Evolutionary conservation across 1,140 invertebrate genomes (phyloP), one percentile per base, ranked within the genome.

Genomic region (Aphelenchoides besseyi): DNA sequence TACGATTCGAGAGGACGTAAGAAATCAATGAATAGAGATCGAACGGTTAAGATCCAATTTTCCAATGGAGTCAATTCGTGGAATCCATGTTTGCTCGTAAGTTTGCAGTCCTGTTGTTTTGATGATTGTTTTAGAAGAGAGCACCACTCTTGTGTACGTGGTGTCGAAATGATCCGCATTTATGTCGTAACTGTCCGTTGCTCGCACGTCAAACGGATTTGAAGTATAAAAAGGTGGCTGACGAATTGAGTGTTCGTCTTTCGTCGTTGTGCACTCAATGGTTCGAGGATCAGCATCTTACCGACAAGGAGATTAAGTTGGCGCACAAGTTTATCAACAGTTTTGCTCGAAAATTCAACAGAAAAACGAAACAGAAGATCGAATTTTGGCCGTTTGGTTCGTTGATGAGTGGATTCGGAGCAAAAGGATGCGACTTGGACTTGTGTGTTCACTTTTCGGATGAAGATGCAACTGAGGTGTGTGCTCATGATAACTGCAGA

Each of bases 401-500:
- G 8, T 26, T 28, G 35, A 37, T 69, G 28, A 69, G 33, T 61
- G 70, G 70, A 18, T 71, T 71, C 29, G 70, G 70, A 18, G 35
- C 12, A 33, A 69, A 68, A 26, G 68, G 32, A 30, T 72, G 63
- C 26, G 70, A 71, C 53, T 48, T 72, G 1, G 70, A 71, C 37
- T n/a, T 71, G 9, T 71, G 70, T 37, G 9, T 70, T 28, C 30
- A 69, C 54, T 23, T 33, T 36, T 33, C 41, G 23, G 69, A 63
- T 23, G 41, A 48, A 12, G 23, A 16, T 23, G 12, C 41, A 23
- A 12, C 12, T 23, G 41, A 48, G 41, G 41, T 23, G 23, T 16
- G 41, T 48, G 41, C 12, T 23, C 41, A n/a, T n/a, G n/a, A n/a
- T 23, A 48, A 48, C 23, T 12, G 41, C 12, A 23, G 41, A 26